Evolutionary conservation across 1,140 invertebrate genomes (phyloP).

Genomic region (Drosophila prosaltans): DNA sequence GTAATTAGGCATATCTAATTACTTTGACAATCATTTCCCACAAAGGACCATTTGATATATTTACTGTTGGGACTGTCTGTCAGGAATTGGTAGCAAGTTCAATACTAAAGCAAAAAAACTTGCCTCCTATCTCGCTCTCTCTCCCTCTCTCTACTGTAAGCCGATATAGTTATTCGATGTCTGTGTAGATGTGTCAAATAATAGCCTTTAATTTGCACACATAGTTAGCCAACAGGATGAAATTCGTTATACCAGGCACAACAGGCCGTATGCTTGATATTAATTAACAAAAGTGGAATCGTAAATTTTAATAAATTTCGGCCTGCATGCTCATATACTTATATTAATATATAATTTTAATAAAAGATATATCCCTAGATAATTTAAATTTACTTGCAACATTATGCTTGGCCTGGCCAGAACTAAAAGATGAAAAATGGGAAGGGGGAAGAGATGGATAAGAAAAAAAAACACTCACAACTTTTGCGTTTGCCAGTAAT

Average conservation of each 20-base stretch:
- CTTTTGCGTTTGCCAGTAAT: constrained; percentile 68
- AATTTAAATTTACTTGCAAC: constrained; percentile 29
- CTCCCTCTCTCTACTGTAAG: no score
- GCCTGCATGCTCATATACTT: no score
- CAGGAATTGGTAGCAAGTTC: no score
- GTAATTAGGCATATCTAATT: no score
- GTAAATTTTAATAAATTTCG: background rate
- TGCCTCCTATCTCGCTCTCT: no score
- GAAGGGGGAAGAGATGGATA: background rate
- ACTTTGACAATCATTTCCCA: no score
- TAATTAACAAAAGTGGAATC: background rate
- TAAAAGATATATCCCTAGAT: background rate
- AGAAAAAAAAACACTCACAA: constrained; percentile 57
- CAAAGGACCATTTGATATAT: no score
- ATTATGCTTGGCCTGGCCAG: background rate
- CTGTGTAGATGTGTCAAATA: constrained; percentile 10
- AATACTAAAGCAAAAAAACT: no score
- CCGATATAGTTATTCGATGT: no score
- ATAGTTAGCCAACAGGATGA: background rate
- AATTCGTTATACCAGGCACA: background rate
- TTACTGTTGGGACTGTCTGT: no score
- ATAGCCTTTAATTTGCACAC: constrained; percentile 5
- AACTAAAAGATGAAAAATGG: background rate
- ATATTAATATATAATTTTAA: constrained; percentile 22
- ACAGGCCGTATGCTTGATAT: background rate